A percentile compares a stretch with the other conserved stretches of the same genome.
These are phyloP conservation scores for Odontesthes bonariensis DNA, from an alignment of 2,113 vertebrate genomes.

Conservation along the genomic window DNA sequence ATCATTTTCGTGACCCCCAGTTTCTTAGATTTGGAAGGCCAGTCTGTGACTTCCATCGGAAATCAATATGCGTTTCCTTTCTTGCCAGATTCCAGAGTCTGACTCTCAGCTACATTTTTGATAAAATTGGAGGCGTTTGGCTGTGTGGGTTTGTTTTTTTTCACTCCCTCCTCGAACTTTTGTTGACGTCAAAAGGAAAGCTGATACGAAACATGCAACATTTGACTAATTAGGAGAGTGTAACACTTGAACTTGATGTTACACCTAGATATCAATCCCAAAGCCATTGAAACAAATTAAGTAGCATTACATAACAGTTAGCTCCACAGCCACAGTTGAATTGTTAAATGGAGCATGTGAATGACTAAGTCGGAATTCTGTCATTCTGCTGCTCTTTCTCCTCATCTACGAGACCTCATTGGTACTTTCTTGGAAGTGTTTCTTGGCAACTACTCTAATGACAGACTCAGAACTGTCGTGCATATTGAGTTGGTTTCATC, in stretches of 20 bases:
- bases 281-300: not conserved
- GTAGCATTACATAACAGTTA: no score
- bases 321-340: not conserved
- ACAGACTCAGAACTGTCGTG: slow-evolving; percentile 14
- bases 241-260: not conserved
- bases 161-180: slow-evolving; percentile 24
- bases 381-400: not conserved
- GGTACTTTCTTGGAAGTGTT: slow-evolving; percentile 12
- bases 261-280: not conserved
- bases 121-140: not conserved
- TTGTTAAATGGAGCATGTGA: not conserved
- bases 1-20: not conserved
- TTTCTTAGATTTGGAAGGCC: not conserved
- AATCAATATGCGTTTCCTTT: slow-evolving; percentile 7
- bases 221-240: not conserved
- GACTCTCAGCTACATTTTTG: not conserved
- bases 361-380: not conserved
- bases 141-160: slow-evolving; percentile 6
- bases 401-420: not conserved
- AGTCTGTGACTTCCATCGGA: not conserved
- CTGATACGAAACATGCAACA: not conserved
- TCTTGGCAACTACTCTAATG: not conserved
- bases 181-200: not conserved
- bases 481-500: slow-evolving; percentile 43
- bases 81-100: not conserved